Conservation (phyloP, 2,888 invertebrate species). For the Chrysolina americana region DNA sequence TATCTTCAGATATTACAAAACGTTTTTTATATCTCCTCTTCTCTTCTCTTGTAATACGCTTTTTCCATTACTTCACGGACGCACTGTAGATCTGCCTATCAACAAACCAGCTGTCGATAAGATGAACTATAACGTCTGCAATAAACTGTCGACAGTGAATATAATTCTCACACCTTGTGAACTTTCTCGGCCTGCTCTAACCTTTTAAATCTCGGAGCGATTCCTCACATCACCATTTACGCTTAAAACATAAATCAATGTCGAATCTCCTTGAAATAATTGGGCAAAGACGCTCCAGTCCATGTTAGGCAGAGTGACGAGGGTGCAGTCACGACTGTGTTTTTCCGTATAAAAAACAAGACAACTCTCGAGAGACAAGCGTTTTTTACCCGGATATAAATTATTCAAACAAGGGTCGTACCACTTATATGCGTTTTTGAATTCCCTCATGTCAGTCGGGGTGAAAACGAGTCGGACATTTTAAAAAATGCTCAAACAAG, state of each 20-base stretch:
- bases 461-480: constrained; percentile 33
- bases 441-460: constrained; percentile 30
- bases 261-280: constrained; percentile 26
- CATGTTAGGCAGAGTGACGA: constrained; percentile 31
- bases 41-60: too few relatives aligned
- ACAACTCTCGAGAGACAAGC: constrained; percentile 37
- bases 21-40: too few relatives aligned
- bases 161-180: too few relatives aligned
- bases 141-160: too few relatives aligned
- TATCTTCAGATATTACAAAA: too few relatives aligned
- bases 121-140: too few relatives aligned
- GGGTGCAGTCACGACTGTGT: constrained; percentile 37
- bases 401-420: constrained; percentile 41
- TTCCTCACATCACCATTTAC: not conserved
- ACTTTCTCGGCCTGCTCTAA: too few relatives aligned
- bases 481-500: constrained; percentile 32
- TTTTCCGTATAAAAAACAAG: constrained; percentile 40
- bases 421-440: constrained; percentile 41
- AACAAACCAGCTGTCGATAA: too few relatives aligned
- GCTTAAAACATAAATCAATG: constrained; percentile 8
- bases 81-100: too few relatives aligned
- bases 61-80: too few relatives aligned
- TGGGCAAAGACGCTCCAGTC: constrained; percentile 8
- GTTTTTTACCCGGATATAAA: constrained; percentile 40
- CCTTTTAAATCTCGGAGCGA: too few relatives aligned